Evolutionary conservation across 2,113 vertebrate species (phyloP), one percentile per base, ranked within the genome.

Genomic region (Protomyctophum bolini): DNA sequence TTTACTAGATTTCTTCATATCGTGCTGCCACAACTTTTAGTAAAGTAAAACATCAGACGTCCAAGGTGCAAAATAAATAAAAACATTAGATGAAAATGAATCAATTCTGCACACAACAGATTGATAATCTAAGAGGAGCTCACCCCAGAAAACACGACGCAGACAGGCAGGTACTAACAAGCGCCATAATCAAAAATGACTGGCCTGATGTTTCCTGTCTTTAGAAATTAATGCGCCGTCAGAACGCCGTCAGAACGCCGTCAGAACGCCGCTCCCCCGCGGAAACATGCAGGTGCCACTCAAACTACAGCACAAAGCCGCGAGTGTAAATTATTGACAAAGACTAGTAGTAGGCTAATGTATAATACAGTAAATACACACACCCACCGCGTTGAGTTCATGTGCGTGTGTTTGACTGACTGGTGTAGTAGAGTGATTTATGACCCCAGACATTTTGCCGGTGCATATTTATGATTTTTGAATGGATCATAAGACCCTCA

Each of bases 241-340:
- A 72, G 71, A 82, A 52, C 12, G 81, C 64, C 50, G 41, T n/a
- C n/a, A n/a, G n/a, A n/a, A n/a, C 12, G 56, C 52, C 58, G 72
- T 55, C 76, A 72, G 71, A 82, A 52, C 12, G 81, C 64, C 50
- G 41, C 46, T 77, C 80, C 75, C 33, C 85, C 58, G 12, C 61
- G 74, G 85, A 79, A 82, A 80, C 29, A 7, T 71, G 55, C 59
- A 56, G 59, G 73, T 88, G 88, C 82, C 89, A 87, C 71, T 90
- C 86, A 90, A 79, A 70, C 64, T 64, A 56, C 52, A 76, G 58
- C 33, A 3, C 50, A 9, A n/a, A 72, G 46, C 73, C 62, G 51
- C n/a, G 8, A 28, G 55, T 69, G 62, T 90, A 77, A 89, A 89
- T 83, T 78, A 89, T 84, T 85, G 79, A 85, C 70, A 55, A 28